Conservation (phyloP, 2,113 vertebrate genomes). For the Salvator merianae region DNA sequence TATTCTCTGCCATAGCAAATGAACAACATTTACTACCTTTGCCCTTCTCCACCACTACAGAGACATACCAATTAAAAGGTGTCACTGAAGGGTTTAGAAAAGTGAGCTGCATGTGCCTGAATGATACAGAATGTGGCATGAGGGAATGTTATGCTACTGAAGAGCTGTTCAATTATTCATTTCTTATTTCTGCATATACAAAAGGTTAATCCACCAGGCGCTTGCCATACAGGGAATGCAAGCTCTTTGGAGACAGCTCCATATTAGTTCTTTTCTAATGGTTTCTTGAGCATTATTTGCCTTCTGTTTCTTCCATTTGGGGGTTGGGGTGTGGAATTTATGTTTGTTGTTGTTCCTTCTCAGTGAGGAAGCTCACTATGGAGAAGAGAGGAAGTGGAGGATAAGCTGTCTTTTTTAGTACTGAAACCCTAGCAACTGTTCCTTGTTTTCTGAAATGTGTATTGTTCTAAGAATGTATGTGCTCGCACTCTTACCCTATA, state of each 20-base stretch:
- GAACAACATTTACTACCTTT: background rate
- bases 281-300: slow-evolving; percentile 56
- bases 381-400: background rate
- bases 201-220: slow-evolving; percentile 65
- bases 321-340: background rate
- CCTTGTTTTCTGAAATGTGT: background rate
- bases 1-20: too few relatives aligned
- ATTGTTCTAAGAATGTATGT: rapidly evolving
- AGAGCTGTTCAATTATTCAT: slow-evolving; percentile 61
- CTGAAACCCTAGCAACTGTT: background rate
- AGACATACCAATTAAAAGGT: slow-evolving; percentile 21
- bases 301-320: slow-evolving; percentile 41
- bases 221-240: slow-evolving; percentile 56
- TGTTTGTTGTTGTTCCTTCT: slow-evolving; percentile 12
- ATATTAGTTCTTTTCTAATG: slow-evolving; percentile 30
- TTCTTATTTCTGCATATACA: slow-evolving; percentile 56
- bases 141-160: background rate
- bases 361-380: background rate
- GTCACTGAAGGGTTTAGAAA: slow-evolving; percentile 24
- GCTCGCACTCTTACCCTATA: background rate
- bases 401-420: background rate
- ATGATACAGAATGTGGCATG: background rate
- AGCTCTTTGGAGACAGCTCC: slow-evolving; percentile 63
- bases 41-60: background rate
- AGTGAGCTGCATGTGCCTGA: slow-evolving; percentile 7